Conservation (phyloP, 2,888 invertebrate species). For the Protonemura montana region DNA sequence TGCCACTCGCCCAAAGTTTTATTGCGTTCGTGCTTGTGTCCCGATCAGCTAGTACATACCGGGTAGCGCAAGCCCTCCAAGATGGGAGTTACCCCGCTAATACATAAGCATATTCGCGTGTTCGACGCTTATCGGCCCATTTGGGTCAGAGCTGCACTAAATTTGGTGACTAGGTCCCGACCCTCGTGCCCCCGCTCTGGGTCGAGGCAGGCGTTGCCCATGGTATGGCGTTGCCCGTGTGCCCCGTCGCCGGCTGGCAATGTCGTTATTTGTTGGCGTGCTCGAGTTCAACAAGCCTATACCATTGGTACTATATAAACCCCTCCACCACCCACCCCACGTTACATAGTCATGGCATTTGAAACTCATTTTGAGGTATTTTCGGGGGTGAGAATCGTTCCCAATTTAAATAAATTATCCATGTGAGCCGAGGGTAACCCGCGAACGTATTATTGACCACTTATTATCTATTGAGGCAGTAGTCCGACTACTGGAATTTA, state of each 20-base stretch:
- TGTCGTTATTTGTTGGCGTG: neutral
- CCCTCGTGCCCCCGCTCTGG: too few relatives aligned
- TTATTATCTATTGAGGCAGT: neutral
- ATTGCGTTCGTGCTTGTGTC: neutral
- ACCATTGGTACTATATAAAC: neutral
- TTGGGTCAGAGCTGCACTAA: slow-evolving; percentile 26
- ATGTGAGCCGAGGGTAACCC: neutral
- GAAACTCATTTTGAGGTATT: slow-evolving; percentile 16
- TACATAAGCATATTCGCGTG: neutral
- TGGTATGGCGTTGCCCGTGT: neutral
- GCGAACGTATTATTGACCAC: neutral
- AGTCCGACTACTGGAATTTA: slow-evolving; percentile 29
- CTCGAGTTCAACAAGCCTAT: too few relatives aligned
- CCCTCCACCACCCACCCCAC: neutral
- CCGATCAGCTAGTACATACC: neutral
- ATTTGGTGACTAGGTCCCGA: too few relatives aligned
- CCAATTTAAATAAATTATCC: slow-evolving; percentile 31
- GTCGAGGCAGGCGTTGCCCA: too few relatives aligned
- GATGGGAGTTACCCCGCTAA: neutral
- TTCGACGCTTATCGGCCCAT: neutral
- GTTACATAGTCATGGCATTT: neutral
- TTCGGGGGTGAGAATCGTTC: neutral
- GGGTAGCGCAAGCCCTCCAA: neutral
- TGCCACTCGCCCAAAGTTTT: slow-evolving; percentile 2
- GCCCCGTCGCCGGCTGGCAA: neutral